Evolutionary conservation across 2,888 invertebrate genomes (phyloP), one percentile per base, ranked within the genome.

Genomic region (Onchidella celtica): DNA sequence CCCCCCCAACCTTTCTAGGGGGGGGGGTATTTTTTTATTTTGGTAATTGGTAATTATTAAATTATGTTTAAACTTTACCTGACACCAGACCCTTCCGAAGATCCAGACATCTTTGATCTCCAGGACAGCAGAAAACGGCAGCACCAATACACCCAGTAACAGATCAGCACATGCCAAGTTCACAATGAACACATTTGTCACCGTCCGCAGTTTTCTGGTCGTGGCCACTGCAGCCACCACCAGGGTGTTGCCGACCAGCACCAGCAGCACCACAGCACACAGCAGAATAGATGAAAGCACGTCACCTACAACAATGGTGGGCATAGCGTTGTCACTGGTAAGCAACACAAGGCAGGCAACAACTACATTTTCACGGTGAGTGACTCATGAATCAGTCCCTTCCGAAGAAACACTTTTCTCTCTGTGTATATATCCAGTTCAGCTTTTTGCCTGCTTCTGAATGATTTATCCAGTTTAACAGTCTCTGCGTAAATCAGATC

Each of bases 121-220:
- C 95, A 97, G 96, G 32, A 97, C 97, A 77, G 98, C 97, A 36
- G 98, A 98, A 94, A 99, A 99, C 1, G 99, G 99, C 89, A 99
- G 95, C 72, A 99, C 98, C 32, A 97, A 97, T 6, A 98, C 94
- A 1, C 99, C 99, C n/a, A 99, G 97, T 91, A 98, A 95, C 84
- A 99, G 95, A 94, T 99, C 99, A 68, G 99, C 98, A 29, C 98
- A 97, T 0, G 99, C 99, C 91, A 99, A 95, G 69, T 98, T 98
- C 85, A 98, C 97, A 93, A 99, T 98, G 95, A 99, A 98, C 92
- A 97, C 95, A 94, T 99, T 99, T 85, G 98, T 99, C 88, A 98
- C 98, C 87, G 97, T 97, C 87, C 98, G 95, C 87, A 99, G 95
- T 94, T 98, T 98, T 38, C 87, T 84, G 84, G 96, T 96, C 93